Evolutionary conservation across 2,797 vertebrate species (phyloP).

Genomic region (Podarcis lilfordi): DNA sequence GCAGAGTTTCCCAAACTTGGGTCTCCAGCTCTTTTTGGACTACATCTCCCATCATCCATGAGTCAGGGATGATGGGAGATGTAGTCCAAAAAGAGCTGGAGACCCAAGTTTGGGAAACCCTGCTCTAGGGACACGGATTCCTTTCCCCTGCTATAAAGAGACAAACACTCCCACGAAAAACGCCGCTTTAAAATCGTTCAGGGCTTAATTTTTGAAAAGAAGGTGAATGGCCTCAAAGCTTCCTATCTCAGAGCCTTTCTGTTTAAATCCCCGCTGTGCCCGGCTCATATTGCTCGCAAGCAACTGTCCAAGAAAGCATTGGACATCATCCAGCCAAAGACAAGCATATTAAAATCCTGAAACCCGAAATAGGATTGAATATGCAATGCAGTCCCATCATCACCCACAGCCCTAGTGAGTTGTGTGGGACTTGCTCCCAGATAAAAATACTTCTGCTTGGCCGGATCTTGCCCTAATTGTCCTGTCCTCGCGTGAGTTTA

Average conservation of each 20-base stretch:
- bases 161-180: background rate
- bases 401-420: background rate
- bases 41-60: no score
- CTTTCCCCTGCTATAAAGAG: no score
- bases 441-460: background rate
- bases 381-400: background rate
- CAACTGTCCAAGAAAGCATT: background rate
- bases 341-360: background rate
- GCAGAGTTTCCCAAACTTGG: no score
- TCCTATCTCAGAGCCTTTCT: background rate
- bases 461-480: background rate
- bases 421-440: background rate
- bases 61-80: no score
- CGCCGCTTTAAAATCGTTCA: background rate
- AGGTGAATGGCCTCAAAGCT: no score
- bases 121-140: no score
- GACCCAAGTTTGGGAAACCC: no score
- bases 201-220: background rate
- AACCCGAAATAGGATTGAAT: no score
- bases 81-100: no score
- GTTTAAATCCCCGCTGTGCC: background rate
- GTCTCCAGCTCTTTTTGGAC: no score
- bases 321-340: background rate
- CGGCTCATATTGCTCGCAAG: background rate
- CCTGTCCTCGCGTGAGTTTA: background rate